Evolutionary conservation across 1,140 invertebrate genomes (phyloP).

Genomic region (Acromyrmex echinatior): DNA sequence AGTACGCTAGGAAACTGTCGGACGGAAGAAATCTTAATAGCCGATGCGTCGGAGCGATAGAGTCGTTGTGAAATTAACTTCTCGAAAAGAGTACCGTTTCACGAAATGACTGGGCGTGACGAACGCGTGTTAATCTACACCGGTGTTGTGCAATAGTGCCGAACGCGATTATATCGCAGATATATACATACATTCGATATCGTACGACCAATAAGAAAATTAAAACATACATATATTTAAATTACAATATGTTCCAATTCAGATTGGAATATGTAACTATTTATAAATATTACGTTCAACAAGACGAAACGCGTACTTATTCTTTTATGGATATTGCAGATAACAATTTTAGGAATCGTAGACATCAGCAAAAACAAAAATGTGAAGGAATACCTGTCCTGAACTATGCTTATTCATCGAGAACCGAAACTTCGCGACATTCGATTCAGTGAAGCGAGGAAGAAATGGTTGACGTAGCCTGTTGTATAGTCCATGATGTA

Average conservation of each 20-base stretch:
- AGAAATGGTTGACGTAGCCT: constrained; percentile 36
- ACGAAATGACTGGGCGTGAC: constrained; percentile 64
- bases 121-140: constrained; percentile 50
- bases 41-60: constrained; percentile 54
- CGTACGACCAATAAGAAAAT: not conserved
- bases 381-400: constrained; percentile 7
- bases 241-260: not conserved
- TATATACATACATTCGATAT: constrained; percentile 17
- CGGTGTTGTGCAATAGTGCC: constrained; percentile 39
- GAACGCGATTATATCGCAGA: constrained; percentile 18
- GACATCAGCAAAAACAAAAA: not conserved
- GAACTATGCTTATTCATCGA: constrained; percentile 19
- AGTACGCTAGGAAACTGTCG: constrained; percentile 27
- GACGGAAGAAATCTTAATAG: constrained; percentile 58
- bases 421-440: constrained; percentile 20
- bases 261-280: not conserved
- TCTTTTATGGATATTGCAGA: not conserved
- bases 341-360: not conserved
- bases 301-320: not conserved
- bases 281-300: not conserved
- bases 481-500: constrained; percentile 10
- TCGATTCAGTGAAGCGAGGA: constrained; percentile 48
- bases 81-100: constrained; percentile 59
- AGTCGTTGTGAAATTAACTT: constrained; percentile 52
- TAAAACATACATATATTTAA: not conserved